Base-by-base conservation (phyloP, 2,888 invertebrate genomes). In the Desoria tigrina region DNA sequence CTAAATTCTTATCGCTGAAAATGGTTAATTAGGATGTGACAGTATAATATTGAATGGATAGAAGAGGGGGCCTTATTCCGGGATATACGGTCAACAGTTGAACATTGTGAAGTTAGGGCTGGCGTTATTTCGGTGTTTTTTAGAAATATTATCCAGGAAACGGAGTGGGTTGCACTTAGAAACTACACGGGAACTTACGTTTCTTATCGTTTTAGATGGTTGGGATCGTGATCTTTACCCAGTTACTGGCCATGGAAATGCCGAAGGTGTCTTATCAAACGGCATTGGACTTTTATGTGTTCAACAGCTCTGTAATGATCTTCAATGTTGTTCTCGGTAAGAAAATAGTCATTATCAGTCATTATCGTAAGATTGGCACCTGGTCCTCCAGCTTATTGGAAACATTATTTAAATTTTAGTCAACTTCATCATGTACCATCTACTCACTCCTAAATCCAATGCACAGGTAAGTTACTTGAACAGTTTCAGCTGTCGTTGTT, bases 231-330 rank as follows among this genome's bases (percentile, higher is more conserved):
- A 50, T 72, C 2, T 74, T 71, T 39, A 61, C 66, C 16, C 50
- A 61, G 1, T 50, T 74, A n/a, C 55, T 67, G 23, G 51, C 69
- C 26, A 24, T 39, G 14, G 16, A 65, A 23, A 67, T 71, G 39
- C 72, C 72, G 2, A 63, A 63, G 61, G 74, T 72, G 14, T 71
- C 72, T 3, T 74, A 74, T 55, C 72, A 74, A 53, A 74, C 74
- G 23, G 74, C 74, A 11, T 50, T 74, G 37, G 74, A 74, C 27
- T 67, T 74, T 51, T 74, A 72, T 51, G 67, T 74, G n/a, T 74
- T 74, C 28, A 67, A 70, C 42, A 66, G 70, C 28, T 56, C 65
- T 6, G 64, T 70, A 1, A 69, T 69, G 26, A 65, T 67, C 51
- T 70, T 72, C 45, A 74, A 71, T 61, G 72, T 66, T 14, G 68